Base-by-base conservation (phyloP, 2,888 invertebrate species). In the Drosophila falleni region DNA sequence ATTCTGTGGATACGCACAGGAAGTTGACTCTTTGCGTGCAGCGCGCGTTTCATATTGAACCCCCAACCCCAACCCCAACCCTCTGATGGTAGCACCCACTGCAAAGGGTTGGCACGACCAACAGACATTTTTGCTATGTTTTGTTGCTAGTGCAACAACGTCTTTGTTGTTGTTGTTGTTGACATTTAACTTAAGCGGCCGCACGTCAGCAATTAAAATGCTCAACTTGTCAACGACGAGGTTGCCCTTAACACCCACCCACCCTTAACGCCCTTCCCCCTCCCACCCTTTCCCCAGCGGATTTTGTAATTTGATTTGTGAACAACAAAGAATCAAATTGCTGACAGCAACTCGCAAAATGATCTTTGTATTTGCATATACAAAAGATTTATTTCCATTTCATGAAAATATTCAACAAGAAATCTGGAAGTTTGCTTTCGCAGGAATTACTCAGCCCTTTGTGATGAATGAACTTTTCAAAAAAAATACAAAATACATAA, bases 1-100 rank as follows among this genome's bases (percentile, higher is more conserved):
- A 86, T 86, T 82, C 82, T 85, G 87, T 87, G 86, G 86, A 87
- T 87, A 86, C 86, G 86, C 86, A 86, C 86, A 78, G 86, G 76
- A 82, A 83, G 86, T 86, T 86, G 81, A 86, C 86, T 86, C 72
- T 78, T 87, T 86, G 88, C 86, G 83, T 87, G 86, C 85, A 72
- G 33, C 49, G 72, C 44, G 55, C 47, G 64, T 53, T 47, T 9
- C 41, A 13, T 49, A 61, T 41, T 41, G 15, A 11, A 15, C 13
- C 15, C 41, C 15, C 15, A 9, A 8, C 37, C n/a, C 13, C 10
- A 0, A 0, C 0, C 10, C 16, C 16, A 1, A 15, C 41, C 42
- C 23, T 5, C 42, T 39, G 37, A 5, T 2, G 10, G 35, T 3
- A 23, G 11, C 42, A 42, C 19, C 42, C 42, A 42, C 11, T 42